Percentiles rank a stretch among this genome's conserved stretches.
Evolutionary conservation across 2,888 invertebrate genomes (phyloP).

Genomic region (Abrostola triplasia): DNA sequence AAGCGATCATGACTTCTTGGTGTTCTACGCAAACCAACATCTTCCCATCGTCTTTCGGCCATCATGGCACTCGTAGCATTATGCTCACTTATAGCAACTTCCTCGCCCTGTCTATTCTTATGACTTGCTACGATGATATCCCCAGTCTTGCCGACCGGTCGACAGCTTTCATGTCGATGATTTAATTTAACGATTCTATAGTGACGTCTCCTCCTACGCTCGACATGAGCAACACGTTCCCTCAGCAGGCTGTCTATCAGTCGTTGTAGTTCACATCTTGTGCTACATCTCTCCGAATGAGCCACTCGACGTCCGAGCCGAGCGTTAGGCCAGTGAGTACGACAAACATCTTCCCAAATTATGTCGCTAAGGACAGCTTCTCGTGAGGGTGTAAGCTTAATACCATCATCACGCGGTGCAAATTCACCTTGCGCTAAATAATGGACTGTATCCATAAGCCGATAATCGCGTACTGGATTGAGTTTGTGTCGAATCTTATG

Average conservation of each 20-base stretch:
- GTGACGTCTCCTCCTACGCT: conserved; percentile 81
- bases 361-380: conserved; percentile 85
- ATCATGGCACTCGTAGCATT: conserved; percentile 67
- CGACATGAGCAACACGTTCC: conserved; percentile 82
- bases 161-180: conserved; percentile 79
- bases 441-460: conserved; percentile 85
- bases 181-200: conserved; percentile 83
- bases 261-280: conserved; percentile 78
- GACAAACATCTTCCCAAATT: conserved; percentile 85
- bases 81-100: conserved; percentile 67
- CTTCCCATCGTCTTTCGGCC: conserved; percentile 63
- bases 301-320: conserved; percentile 75
- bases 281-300: conserved; percentile 74
- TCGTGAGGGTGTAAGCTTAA: conserved; percentile 82
- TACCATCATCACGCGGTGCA: conserved; percentile 84
- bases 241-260: conserved; percentile 80
- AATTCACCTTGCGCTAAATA: conserved; percentile 86
- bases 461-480: conserved; percentile 83
- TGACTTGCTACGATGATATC: conserved; percentile 85
- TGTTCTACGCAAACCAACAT: conserved; percentile 59
- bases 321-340: conserved; percentile 84
- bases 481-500: conserved; percentile 83
- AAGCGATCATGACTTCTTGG: conserved; percentile 73
- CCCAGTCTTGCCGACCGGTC: conserved; percentile 81
- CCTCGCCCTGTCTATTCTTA: conserved; percentile 74